Conservation (phyloP, 1,140 invertebrate species). For the Drosophila fuyamai region DNA sequence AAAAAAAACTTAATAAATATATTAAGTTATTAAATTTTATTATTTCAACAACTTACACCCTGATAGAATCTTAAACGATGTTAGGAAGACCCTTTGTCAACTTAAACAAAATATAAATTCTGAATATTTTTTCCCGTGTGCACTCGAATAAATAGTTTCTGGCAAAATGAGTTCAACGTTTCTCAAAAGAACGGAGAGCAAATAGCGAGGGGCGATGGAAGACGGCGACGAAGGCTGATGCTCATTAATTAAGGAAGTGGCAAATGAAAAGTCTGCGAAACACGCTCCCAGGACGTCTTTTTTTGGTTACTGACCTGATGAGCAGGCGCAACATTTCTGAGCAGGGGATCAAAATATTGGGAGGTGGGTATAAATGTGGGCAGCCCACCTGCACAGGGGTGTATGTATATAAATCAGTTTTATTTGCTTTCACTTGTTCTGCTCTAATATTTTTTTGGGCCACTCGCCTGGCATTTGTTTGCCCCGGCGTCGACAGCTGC, state of each 20-base stretch:
- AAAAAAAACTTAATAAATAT: no score
- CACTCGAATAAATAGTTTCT: slow-evolving; percentile 78
- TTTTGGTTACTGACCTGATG: slow-evolving; percentile 54
- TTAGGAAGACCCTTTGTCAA: no score
- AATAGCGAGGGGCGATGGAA: slow-evolving; percentile 50
- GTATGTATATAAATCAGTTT: slow-evolving; percentile 72
- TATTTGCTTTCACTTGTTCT: slow-evolving; percentile 79
- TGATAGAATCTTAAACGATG: no score
- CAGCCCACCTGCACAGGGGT: slow-evolving; percentile 16
- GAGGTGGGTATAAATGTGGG: background rate
- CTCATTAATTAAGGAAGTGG: slow-evolving; percentile 83
- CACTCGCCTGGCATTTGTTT: slow-evolving; percentile 68
- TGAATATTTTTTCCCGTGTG: slow-evolving; percentile 10
- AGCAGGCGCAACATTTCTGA: slow-evolving; percentile 30
- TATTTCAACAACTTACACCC: no score
- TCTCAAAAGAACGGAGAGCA: slow-evolving; percentile 75
- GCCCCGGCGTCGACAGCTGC: slow-evolving; percentile 58
- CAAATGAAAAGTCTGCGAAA: slow-evolving; percentile 80
- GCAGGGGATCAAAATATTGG: slow-evolving; percentile 3
- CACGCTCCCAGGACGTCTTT: slow-evolving; percentile 61
- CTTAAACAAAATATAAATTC: no score
- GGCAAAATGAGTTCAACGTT: slow-evolving; percentile 70
- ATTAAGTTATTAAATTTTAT: no score
- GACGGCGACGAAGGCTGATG: slow-evolving; percentile 49
- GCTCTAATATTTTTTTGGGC: slow-evolving; percentile 63